Conservation (phyloP, 2,797 vertebrate genomes). For the Dendrocincla fuliginosa region DNA sequence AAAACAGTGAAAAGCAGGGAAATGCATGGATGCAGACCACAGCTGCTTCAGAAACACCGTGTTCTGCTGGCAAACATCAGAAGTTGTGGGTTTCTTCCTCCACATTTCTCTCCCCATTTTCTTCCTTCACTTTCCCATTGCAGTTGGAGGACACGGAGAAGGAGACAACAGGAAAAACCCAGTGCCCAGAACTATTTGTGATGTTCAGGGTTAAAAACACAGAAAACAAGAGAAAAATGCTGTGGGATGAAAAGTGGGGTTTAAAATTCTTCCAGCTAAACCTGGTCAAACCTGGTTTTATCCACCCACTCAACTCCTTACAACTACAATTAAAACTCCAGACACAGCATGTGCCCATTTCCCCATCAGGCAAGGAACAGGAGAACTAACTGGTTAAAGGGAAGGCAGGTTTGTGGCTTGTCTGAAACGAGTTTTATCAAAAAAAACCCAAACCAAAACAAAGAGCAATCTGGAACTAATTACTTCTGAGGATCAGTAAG, state of each 20-base stretch:
- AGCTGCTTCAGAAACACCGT: not conserved
- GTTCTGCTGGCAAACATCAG: not conserved
- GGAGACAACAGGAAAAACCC: not conserved
- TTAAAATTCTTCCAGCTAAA: not conserved
- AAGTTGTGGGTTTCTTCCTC: not conserved
- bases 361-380: not conserved
- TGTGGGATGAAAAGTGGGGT: not conserved
- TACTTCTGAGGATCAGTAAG: not conserved
- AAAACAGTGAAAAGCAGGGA: not conserved
- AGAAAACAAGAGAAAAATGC: fast-evolving
- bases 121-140: not conserved
- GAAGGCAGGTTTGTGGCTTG: not conserved
- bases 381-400: not conserved
- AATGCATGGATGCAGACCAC: not conserved
- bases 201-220: not conserved
- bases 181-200: not conserved
- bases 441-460: not conserved
- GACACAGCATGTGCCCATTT: not conserved
- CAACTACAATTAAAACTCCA: not conserved
- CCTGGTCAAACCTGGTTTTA: not conserved
- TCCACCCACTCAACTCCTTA: not conserved
- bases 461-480: constrained; percentile 18
- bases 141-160: not conserved
- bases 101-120: not conserved
- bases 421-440: not conserved